Evolutionary conservation across 2,888 invertebrate species (phyloP), one percentile per base, ranked within the genome.

Genomic region (Tenthredo livida): DNA sequence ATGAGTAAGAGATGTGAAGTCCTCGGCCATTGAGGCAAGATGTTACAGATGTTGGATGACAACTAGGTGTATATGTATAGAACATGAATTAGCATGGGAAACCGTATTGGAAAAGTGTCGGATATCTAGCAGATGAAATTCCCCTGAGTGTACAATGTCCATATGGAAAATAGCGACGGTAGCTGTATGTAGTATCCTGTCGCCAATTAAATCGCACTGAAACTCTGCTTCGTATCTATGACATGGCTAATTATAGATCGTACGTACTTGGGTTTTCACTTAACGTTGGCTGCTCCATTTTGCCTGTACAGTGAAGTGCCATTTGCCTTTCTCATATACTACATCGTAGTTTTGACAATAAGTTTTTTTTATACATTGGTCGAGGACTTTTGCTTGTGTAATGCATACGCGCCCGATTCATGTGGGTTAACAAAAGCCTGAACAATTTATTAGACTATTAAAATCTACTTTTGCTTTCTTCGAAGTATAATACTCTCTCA

Each of bases 221-320:
- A 77, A 77, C 17, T 54, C 50, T 17, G 54, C 33, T 4, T 54
- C 77, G 50, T 77, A 77, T 77, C 77, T 77, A 12, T 77, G 77
- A 77, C 77, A 21, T 77, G 17, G 77, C 77, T 77, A 77, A 77
- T 77, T 77, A 77, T 77, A 54, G 54, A 54, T 50, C 54, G 12
- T 29, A 37, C 10, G 58, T 61, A 80, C 61, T 80, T 58, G 61
- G 61, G 40, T 80, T 80, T 80, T 80, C 80, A 80, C 80, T 80
- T n/a, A 80, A 58, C 80, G 61, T 58, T 80, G 10, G 80, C 80
- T 40, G 80, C 25, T 58, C 80, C 80, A 61, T 80, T 80, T 80
- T 40, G 40, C 58, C 61, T 25, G 61, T 54, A 29, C 33, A n/a
- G 21, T 54, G 6, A 7, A 75, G 75, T 75, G 58, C 58, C 25